Percentiles rank a stretch among this genome's conserved stretches.
These are phyloP conservation scores for Julus scandinavius DNA, from an alignment of 2,888 invertebrate species.

Conservation along the genomic window DNA sequence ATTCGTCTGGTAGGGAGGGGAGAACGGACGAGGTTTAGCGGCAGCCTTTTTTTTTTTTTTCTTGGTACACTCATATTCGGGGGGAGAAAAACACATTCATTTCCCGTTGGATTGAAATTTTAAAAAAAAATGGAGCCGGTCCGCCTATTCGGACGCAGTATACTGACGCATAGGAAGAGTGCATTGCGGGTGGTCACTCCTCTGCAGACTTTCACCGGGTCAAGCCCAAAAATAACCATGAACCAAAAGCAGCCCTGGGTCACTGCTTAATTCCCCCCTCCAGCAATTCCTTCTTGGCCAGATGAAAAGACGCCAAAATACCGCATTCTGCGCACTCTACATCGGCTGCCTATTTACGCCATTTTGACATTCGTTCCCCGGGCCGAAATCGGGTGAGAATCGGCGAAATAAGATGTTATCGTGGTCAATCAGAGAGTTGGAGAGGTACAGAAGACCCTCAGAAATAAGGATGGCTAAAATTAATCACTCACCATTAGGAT, in stretches of 20 bases:
- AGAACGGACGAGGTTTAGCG: not conserved
- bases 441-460: too few species aligned
- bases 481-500: constrained; percentile 51
- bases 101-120: not conserved
- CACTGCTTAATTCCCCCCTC: too few species aligned
- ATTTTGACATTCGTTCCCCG: constrained; percentile 48
- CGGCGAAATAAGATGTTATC: not conserved
- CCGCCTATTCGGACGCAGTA: not conserved
- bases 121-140: not conserved
- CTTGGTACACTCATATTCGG: too few species aligned
- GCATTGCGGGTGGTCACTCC: not conserved
- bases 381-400: not conserved
- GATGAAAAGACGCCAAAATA: too few species aligned
- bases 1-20: not conserved
- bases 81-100: not conserved
- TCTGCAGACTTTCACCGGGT: not conserved
- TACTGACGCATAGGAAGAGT: not conserved
- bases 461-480: constrained; percentile 46
- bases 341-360: not conserved
- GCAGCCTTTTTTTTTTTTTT: not conserved
- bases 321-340: not conserved
- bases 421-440: not conserved
- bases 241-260: not conserved
- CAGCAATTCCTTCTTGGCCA: too few species aligned
- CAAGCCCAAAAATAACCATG: not conserved